A percentile compares a stretch with the other conserved stretches of the same genome.
phyloP scores from a whole-genome alignment of 30 jellyfish, hydroid and myxozoan genomes.

The Catostylus mosaicus region DNA sequence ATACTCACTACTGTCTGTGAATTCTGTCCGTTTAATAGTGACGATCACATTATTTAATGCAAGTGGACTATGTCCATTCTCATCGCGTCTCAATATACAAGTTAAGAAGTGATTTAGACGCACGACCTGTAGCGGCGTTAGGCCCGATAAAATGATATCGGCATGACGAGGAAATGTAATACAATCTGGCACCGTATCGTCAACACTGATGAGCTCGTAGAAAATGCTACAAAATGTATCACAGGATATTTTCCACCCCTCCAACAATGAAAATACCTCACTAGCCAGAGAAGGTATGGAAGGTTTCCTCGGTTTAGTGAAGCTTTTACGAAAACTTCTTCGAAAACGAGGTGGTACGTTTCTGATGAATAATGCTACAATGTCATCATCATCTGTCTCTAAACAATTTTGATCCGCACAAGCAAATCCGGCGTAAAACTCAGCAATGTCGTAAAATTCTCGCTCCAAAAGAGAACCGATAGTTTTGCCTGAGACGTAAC shows the following conservation, averaged over 20 bases:
- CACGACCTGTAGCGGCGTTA: not conserved
- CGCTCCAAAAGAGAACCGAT: not conserved
- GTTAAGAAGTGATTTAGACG: slow-evolving; percentile 12
- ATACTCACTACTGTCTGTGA: not conserved
- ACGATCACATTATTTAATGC: not conserved
- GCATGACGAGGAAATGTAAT: not conserved
- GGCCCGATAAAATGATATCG: not conserved
- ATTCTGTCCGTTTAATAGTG: not conserved
- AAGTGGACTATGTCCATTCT: not conserved
- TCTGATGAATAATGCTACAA: not conserved
- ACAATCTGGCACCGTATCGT: not conserved
- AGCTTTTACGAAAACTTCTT: slow-evolving; percentile 3
- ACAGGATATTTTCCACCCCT: slow-evolving; percentile 16
- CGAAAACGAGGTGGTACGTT: not conserved
- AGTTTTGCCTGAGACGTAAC: not conserved
- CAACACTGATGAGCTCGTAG: slow-evolving; percentile 10
- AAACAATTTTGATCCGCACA: not conserved
- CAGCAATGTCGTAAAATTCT: slow-evolving; percentile 8
- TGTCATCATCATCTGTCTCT: not conserved
- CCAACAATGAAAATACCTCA: slow-evolving; percentile 1
- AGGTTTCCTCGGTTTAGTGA: not conserved
- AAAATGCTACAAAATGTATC: slow-evolving; percentile 13
- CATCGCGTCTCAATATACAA: not conserved
- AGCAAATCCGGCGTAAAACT: slow-evolving; percentile 23
- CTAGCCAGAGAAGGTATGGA: not conserved